A percentile compares a stretch with the other conserved stretches of the same genome.
Conservation (phyloP, 2,113 vertebrate species). For the Galbula dea region DNA sequence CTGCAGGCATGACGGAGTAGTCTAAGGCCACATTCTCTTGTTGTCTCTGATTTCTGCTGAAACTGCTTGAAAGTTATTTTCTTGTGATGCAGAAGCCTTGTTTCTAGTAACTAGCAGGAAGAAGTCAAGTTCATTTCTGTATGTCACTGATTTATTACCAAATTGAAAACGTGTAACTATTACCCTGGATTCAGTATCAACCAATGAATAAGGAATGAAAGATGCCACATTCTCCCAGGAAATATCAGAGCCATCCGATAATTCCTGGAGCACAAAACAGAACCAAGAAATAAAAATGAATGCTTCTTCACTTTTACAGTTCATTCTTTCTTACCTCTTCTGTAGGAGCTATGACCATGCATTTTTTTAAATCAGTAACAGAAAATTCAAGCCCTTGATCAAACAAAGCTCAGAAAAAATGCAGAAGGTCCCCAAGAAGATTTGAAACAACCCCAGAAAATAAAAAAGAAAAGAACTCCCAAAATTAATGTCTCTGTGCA, state of each 20-base stretch:
- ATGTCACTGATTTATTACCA: background rate
- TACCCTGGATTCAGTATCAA: background rate
- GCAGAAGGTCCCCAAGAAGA: background rate
- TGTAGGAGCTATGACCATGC: background rate
- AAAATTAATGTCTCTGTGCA: background rate
- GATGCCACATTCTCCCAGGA: background rate
- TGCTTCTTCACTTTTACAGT: background rate
- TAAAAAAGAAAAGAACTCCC: background rate
- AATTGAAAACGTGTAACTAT: background rate
- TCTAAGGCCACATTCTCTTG: background rate
- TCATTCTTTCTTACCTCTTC: background rate
- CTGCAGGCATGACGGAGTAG: background rate
- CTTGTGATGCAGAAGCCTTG: background rate
- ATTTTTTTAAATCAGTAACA: background rate
- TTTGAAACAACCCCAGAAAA: background rate
- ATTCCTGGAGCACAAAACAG: background rate
- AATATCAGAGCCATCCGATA: background rate
- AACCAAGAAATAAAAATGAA: constrained; percentile 11
- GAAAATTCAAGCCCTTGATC: background rate
- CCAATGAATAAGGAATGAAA: background rate
- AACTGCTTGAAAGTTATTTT: background rate
- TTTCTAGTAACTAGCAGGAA: background rate
- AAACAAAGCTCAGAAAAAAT: background rate
- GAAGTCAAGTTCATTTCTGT: background rate
- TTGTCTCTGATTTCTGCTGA: background rate